Percentiles rank a stretch among this genome's conserved stretches.
phyloP scores from a whole-genome alignment of 2,113 vertebrate species.

The Agelaius tricolor region DNA sequence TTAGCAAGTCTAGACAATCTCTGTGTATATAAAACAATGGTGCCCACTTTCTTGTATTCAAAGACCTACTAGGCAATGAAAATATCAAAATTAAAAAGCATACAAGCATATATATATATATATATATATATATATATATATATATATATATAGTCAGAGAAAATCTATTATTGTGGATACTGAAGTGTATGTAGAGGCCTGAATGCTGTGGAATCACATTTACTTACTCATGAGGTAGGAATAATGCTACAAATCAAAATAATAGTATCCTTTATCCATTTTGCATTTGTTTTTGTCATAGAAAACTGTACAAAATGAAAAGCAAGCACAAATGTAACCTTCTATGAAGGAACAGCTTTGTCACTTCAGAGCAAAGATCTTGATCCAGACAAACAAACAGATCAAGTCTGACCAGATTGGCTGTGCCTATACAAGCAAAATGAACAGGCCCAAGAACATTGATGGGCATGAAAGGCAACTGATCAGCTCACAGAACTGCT shows the following conservation, averaged over 20 bases:
- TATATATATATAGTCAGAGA: background rate
- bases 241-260: constrained; percentile 4
- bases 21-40: background rate
- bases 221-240: background rate
- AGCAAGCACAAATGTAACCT: background rate
- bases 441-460: background rate
- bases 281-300: background rate
- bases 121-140: background rate
- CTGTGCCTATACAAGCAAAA: background rate
- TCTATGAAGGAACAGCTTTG: background rate
- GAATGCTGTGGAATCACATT: background rate
- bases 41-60: background rate
- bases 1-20: background rate
- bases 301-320: background rate
- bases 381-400: background rate
- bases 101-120: background rate
- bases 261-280: background rate
- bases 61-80: background rate
- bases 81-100: background rate
- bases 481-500: background rate
- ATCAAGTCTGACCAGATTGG: background rate
- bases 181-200: background rate
- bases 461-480: background rate
- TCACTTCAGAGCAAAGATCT: background rate
- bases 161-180: background rate